phyloP scores from a whole-genome alignment of 1,140 invertebrate genomes.

The Zaprionus ghesquierei region DNA sequence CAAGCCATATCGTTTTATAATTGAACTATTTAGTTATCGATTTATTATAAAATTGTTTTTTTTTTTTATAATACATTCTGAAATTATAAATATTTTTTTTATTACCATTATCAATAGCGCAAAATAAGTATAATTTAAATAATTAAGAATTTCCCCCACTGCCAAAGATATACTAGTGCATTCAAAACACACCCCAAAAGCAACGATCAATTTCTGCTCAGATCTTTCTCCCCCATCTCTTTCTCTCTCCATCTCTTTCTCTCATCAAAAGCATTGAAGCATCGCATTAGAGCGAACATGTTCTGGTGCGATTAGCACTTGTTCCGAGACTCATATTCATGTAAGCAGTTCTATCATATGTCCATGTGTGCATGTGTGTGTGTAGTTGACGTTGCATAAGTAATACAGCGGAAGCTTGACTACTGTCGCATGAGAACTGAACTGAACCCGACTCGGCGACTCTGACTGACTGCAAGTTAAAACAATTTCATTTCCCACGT shows the following conservation, averaged over 20 bases:
- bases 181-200: neutral
- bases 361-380: neutral
- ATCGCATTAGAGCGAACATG: conserved; percentile 46
- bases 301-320: conserved; percentile 56
- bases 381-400: neutral
- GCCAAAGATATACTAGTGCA: neutral
- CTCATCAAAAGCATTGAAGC: conserved; percentile 65
- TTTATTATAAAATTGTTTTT: neutral
- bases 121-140: neutral
- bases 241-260: conserved; percentile 41
- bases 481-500: conserved; percentile 64
- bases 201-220: neutral
- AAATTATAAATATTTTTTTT: too few relatives aligned
- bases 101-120: neutral
- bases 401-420: conserved; percentile 58
- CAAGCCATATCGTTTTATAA: too few relatives aligned
- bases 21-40: too few relatives aligned
- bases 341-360: neutral
- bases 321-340: conserved; percentile 23
- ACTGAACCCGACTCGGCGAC: too few relatives aligned
- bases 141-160: neutral
- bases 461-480: conserved; percentile 25
- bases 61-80: neutral
- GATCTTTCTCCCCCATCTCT: neutral
- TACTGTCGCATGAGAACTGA: conserved; percentile 2